These are phyloP conservation scores for Phaetusa simplex DNA, from an alignment of 2,113 vertebrate genomes.

Conservation along the genomic window DNA sequence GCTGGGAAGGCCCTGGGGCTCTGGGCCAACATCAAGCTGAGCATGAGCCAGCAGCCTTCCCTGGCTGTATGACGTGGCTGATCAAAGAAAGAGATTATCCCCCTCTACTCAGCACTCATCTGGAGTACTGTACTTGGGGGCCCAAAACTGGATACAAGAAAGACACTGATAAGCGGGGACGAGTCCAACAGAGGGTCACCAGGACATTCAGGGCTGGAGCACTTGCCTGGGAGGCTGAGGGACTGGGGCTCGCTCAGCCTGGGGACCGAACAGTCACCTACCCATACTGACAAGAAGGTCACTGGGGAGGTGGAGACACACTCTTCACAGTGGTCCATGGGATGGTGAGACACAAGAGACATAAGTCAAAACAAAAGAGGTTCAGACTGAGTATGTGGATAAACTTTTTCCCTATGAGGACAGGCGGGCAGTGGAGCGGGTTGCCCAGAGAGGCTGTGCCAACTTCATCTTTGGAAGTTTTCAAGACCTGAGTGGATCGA, in stretches of 20 bases:
- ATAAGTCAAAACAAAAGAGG: neutral
- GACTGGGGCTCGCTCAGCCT: neutral
- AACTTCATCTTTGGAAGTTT: neutral
- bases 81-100: neutral
- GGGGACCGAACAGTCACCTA: neutral
- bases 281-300: neutral
- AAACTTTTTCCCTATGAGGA: rapidly evolving
- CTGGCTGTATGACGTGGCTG: neutral
- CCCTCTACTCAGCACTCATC: neutral
- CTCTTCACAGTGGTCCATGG: rapidly evolving
- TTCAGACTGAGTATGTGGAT: neutral
- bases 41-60: neutral
- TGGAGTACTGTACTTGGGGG: neutral
- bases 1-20: neutral
- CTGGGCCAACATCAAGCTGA: neutral
- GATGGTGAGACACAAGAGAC: neutral
- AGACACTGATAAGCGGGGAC: neutral
- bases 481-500: neutral
- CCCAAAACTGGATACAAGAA: neutral
- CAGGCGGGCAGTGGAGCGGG: neutral
- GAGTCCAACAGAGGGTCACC: neutral
- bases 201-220: neutral
- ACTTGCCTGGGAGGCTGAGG: neutral
- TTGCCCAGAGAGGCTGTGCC: neutral
- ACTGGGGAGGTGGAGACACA: neutral